These are phyloP conservation scores for Pungitius pungitius DNA, from an alignment of 2,113 vertebrate species.

Conservation along the genomic window DNA sequence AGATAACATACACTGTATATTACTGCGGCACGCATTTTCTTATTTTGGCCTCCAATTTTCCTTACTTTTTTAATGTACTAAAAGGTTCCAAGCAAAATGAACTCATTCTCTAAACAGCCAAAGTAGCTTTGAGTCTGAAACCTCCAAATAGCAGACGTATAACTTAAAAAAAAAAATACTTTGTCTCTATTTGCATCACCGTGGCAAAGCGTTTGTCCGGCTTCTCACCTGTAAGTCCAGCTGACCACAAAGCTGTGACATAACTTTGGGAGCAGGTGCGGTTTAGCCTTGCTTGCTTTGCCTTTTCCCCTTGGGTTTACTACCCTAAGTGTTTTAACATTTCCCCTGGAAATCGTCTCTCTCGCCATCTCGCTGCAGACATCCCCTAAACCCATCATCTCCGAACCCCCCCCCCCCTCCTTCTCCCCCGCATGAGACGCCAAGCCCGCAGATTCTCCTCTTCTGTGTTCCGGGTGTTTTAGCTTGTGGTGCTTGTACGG, in stretches of 20 bases:
- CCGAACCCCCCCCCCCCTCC: conserved; percentile 43
- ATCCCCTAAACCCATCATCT: conserved; percentile 73
- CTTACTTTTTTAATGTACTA: not conserved
- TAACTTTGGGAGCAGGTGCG: conserved; percentile 70
- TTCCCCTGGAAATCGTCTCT: conserved; percentile 62
- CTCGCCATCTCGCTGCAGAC: conserved; percentile 56
- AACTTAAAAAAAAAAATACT: too few species aligned
- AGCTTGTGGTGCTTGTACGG: conserved; percentile 67
- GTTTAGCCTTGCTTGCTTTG: conserved; percentile 68
- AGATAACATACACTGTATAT: not conserved
- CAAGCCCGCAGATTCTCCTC: conserved; percentile 62
- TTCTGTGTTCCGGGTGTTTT: conserved; percentile 61
- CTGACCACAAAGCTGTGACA: conserved; percentile 29
- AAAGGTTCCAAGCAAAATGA: not conserved
- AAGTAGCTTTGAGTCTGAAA: not conserved
- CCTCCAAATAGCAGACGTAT: too few species aligned
- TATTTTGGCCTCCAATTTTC: not conserved
- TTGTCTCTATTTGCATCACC: too few species aligned
- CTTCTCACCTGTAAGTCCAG: conserved; percentile 52
- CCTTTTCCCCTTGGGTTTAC: conserved; percentile 66
- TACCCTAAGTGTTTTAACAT: conserved; percentile 67
- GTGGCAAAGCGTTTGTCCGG: not conserved
- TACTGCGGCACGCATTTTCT: not conserved
- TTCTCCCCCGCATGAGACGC: conserved; percentile 50
- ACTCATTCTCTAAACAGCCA: not conserved